phyloP scores from a whole-genome alignment of 2,113 vertebrate genomes.

The Actenoides hombroni region DNA sequence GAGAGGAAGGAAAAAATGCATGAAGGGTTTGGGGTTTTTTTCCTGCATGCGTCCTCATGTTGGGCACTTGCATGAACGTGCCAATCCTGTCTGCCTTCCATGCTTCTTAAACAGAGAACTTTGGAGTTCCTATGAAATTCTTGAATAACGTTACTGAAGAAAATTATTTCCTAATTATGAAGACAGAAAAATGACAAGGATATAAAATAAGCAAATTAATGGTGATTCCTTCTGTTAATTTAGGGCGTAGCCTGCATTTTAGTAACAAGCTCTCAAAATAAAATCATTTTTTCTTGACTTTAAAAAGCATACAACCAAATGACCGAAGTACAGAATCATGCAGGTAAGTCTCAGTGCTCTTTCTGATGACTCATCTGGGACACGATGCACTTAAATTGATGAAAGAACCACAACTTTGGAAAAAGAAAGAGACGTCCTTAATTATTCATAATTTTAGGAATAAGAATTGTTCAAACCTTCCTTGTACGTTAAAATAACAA shows the following conservation, averaged over 20 bases:
- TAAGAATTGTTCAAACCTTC: not conserved
- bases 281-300: not conserved
- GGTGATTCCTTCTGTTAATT: not conserved
- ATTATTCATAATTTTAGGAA: not conserved
- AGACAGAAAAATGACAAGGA: not conserved
- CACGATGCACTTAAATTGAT: not conserved
- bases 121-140: not conserved
- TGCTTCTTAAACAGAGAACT: not conserved
- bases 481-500: not conserved
- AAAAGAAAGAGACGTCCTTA: not conserved
- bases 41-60: fast-evolving
- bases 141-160: not conserved
- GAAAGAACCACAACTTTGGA: not conserved
- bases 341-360: not conserved
- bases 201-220: not conserved
- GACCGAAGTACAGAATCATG: not conserved
- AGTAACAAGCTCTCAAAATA: not conserved
- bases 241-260: not conserved
- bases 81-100: not conserved
- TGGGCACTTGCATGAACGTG: no score
- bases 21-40: not conserved
- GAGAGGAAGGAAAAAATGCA: not conserved
- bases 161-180: not conserved
- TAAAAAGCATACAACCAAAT: not conserved
- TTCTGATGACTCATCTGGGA: not conserved